Evolutionary conservation across 2,888 invertebrate species (phyloP).

Genomic region (Alentia gelatinosa): DNA sequence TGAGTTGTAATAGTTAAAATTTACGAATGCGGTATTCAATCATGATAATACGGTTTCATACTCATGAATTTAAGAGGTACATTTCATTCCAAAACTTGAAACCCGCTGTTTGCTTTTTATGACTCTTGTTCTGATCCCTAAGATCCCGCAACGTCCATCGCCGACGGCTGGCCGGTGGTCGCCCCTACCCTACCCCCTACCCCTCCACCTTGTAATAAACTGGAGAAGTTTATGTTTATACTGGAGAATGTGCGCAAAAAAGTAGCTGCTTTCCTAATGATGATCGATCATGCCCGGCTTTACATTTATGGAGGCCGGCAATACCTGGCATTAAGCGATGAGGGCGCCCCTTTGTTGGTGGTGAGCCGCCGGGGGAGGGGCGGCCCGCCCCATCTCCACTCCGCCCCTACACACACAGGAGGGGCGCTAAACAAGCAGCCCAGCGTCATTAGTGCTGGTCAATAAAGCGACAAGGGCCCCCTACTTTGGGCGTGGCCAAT

Average conservation of each 20-base stretch:
- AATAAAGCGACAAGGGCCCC: neutral
- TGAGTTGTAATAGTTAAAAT: too few relatives aligned
- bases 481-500: neutral
- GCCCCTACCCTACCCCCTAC: neutral
- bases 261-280: neutral
- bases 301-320: neutral
- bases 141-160: too few relatives aligned
- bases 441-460: neutral
- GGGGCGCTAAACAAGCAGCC: too few relatives aligned
- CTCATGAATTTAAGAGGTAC: too few relatives aligned
- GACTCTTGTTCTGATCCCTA: too few relatives aligned
- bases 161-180: neutral
- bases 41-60: too few relatives aligned
- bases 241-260: neutral
- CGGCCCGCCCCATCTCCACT: neutral
- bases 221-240: conserved; percentile 7
- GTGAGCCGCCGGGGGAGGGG: neutral
- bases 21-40: too few relatives aligned
- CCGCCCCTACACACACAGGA: neutral
- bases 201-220: neutral
- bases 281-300: neutral
- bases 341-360: neutral
- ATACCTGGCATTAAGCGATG: conserved; percentile 4
- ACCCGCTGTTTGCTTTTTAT: too few relatives aligned
- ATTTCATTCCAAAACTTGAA: too few relatives aligned